Base-by-base conservation (phyloP, 2,888 invertebrate genomes). In the Onchidella celtica region DNA sequence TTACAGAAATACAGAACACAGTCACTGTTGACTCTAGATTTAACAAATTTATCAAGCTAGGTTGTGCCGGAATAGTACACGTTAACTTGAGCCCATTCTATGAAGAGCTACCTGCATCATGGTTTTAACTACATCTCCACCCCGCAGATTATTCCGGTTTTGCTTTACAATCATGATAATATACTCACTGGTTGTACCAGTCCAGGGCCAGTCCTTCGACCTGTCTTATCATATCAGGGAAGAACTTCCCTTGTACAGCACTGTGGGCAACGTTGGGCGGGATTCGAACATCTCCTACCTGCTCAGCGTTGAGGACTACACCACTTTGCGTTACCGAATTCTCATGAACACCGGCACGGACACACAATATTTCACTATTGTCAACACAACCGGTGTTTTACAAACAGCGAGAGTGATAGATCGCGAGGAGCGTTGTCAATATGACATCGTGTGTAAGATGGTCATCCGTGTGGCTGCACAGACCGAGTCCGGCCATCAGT, bases 401-500 rank as follows among this genome's bases (percentile, higher is more conserved):
- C 63, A 59, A 14, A 84, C 84, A 3, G 80, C 82, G 0, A 38
- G 63, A 2, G 9, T 69, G 0, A 68, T 84, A 14, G 84, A 84
- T 76, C 40, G 84, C 21, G 84, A 84, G 63, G 36, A 36, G 1
- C 63, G 82, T 29, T 84, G 84, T 66, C 78, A 63, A 29, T 82
- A 77, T 69, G 76, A 80, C 2, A 38, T 17, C 3, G 32, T 27
- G 11, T 84, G 84, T 38, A 77, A 66, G 69, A 82, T 84, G 36
- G 65, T n/a, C 21, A 73, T 84, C 3, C 73, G 65, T 79, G 82
- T 80, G 21, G 82, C 84, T n/a, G 82, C 82, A 6, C 80, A 78
- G 59, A 82, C 82, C n/a, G 73, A 66, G 29, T 74, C 79, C 32
- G 84, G 84, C 1, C 80, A 82, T 40, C 82, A 82, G 66, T 84